Evolutionary conservation across 2,797 vertebrate species (phyloP), one percentile per base, ranked within the genome.

Genomic region (Novumbra hubbsi): DNA sequence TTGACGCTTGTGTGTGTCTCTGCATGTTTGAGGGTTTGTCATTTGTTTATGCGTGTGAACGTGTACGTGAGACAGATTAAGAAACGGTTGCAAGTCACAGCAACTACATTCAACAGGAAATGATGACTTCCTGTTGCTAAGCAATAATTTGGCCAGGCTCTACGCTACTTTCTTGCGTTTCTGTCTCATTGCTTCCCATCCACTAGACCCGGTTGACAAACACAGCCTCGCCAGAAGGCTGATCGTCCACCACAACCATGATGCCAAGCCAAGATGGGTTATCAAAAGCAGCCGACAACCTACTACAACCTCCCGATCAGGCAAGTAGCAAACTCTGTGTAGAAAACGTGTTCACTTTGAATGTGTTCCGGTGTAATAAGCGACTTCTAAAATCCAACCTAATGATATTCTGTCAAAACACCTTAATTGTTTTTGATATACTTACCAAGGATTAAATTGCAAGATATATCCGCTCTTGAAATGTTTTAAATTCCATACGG

Each of bases 91-190:
- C 4, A 82, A 82, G 83, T 90, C 81, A 87, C 81, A 88, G 82
- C 80, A 87, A 73, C 86, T 81, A 87, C 88, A 87, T 90, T 88
- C 66, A 82, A 90, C 90, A 94, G 94, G 94, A 94, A 94, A 86
- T 85, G 77, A 85, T 85, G 84, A 90, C 88, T 93, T 94, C 90
- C 88, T 4, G 82, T 81, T 87, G 81, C 86, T 76, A 78, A 74
- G 78, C 74, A 73, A 82, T 68, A 79, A 38, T 70, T 82, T 75
- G 79, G 38, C 41, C 41, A 14, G 41, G 41, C 41, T 14, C 41
- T 45, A 45, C 41, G 41, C 6, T 11, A 14, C 41, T 45, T 45
- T 16, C 3, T 62, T 60, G 72, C 28, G 21, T 34, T 41, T 48
- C 49, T 55, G 27, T 30, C 50, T 71, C n/a, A 30, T 62, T 69